Evolutionary conservation across 2,888 invertebrate species (phyloP).

Genomic region (Dryobotodes eremita): DNA sequence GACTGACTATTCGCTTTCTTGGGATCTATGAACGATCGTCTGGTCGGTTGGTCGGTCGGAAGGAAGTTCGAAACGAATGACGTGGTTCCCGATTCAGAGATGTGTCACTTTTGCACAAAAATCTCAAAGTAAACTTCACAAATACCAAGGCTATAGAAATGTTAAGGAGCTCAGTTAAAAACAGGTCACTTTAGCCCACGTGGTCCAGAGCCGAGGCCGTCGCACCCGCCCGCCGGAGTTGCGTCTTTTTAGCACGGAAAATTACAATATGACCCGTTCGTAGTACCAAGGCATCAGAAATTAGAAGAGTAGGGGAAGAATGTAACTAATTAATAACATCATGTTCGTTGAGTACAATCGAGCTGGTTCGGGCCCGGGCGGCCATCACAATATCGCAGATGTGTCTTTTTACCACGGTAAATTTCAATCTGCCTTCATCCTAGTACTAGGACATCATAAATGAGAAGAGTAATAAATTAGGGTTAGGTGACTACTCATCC

Average conservation of each 20-base stretch:
- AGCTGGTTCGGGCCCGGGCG: background rate
- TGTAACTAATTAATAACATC: background rate
- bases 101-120: conserved; percentile 53
- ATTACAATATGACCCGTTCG: conserved; percentile 30
- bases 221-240: background rate
- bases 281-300: conserved; percentile 23
- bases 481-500: too few species aligned
- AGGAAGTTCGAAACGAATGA: background rate
- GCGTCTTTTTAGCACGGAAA: conserved; percentile 17
- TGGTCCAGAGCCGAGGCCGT: background rate
- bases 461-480: conserved; percentile 13
- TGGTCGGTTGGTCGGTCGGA: background rate
- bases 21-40: background rate
- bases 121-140: conserved; percentile 52
- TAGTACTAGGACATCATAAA: conserved; percentile 45
- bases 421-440: conserved; percentile 33
- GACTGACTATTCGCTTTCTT: background rate
- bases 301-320: background rate
- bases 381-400: conserved; percentile 21
- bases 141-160: conserved; percentile 59
- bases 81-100: conserved; percentile 23
- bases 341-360: background rate
- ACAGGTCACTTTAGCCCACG: background rate
- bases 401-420: conserved; percentile 40
- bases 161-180: conserved; percentile 3